Evolutionary conservation across 2,113 vertebrate species (phyloP).

Genomic region (Marmota flaviventris): DNA sequence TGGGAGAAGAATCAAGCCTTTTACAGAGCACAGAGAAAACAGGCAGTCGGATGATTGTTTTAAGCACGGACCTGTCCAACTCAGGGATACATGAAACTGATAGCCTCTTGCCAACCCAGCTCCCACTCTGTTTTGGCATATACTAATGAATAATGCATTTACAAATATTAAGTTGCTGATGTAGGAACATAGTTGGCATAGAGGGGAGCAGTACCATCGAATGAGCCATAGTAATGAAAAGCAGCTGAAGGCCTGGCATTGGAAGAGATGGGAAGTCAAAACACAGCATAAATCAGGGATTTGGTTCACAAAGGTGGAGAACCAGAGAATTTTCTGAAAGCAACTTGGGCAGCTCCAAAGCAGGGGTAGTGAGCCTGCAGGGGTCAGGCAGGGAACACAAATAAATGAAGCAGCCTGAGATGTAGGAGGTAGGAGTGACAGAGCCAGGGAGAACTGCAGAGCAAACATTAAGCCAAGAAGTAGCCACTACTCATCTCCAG

Average conservation of each 20-base stretch:
- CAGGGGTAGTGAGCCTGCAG: fast-evolving
- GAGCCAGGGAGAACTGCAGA: neutral
- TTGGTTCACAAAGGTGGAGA: neutral
- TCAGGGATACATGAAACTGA: neutral
- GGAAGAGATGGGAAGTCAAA: neutral
- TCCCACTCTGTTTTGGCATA: neutral
- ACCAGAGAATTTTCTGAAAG: neutral
- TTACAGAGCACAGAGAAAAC: neutral
- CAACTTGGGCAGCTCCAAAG: neutral
- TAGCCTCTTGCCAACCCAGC: neutral
- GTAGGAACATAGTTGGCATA: neutral
- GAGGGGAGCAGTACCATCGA: neutral
- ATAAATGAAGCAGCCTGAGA: neutral
- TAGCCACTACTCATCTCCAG: neutral
- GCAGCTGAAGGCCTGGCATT: neutral
- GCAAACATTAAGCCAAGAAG: neutral
- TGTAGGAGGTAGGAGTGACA: neutral
- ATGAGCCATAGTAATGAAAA: neutral
- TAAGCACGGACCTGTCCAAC: neutral
- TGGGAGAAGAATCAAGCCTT: neutral
- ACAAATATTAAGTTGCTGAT: neutral
- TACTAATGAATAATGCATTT: neutral
- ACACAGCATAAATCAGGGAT: neutral
- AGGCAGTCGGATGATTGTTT: neutral
- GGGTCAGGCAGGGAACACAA: neutral